A percentile compares a stretch with the other conserved stretches of the same genome.
These are phyloP conservation scores for Caenorhabditis doughertyi DNA, from an alignment of 2,888 invertebrate species.

Conservation along the genomic window DNA sequence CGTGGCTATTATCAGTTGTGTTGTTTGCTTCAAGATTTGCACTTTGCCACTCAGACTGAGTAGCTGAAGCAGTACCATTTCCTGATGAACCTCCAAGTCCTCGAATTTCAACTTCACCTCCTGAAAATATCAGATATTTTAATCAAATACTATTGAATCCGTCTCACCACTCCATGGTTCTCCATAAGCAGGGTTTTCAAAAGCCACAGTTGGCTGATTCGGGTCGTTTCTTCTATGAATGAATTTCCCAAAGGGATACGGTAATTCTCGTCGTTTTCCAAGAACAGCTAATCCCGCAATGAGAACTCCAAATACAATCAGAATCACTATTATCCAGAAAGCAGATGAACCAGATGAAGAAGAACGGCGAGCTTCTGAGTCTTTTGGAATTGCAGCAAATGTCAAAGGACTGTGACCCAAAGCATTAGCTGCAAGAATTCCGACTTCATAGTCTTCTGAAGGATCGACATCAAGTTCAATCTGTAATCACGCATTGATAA, in stretches of 20 bases:
- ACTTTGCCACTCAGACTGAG: constrained; percentile 69
- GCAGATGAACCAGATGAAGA: constrained; percentile 43
- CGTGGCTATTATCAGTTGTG: constrained; percentile 50
- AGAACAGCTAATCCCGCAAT: constrained; percentile 57
- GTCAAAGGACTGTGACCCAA: constrained; percentile 68
- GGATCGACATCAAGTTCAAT: constrained; percentile 51
- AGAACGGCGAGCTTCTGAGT: constrained; percentile 16
- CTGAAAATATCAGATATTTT: constrained; percentile 26
- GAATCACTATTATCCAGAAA: constrained; percentile 59
- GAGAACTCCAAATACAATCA: constrained; percentile 34
- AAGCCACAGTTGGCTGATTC: constrained; percentile 73
- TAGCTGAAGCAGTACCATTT: not conserved
- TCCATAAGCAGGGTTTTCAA: constrained; percentile 74
- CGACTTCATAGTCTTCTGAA: constrained; percentile 63
- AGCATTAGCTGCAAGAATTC: constrained; percentile 72
- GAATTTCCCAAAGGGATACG: constrained; percentile 66
- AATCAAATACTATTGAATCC: not conserved
- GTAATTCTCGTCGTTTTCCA: constrained; percentile 59
- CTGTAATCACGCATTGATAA: constrained; percentile 19
- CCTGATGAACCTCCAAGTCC: constrained; percentile 62
- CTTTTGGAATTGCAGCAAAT: constrained; percentile 58
- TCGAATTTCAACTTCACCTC: constrained; percentile 73
- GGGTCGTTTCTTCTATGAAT: constrained; percentile 50
- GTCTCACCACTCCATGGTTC: constrained; percentile 46
- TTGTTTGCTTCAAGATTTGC: constrained; percentile 64